A percentile compares a stretch with the other conserved stretches of the same genome.
phyloP scores from a whole-genome alignment of 2,797 vertebrate species.

The Enteromius afrohamiltoni region DNA sequence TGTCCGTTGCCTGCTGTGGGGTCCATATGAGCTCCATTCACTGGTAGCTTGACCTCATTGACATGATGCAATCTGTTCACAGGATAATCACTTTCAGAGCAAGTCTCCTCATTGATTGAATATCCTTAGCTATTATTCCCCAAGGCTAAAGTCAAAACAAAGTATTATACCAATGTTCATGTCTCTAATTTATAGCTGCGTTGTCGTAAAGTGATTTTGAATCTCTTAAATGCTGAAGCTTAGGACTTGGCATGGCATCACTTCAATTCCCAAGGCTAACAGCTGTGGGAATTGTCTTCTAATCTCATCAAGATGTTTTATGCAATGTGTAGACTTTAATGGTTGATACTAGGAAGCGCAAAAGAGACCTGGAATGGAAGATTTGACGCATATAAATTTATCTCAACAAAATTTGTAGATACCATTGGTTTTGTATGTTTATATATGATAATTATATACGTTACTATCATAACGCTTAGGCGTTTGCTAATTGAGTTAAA shows the following conservation, averaged over 20 bases:
- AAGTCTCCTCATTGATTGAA: conserved; percentile 47
- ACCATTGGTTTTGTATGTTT: background rate
- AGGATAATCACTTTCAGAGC: conserved; percentile 32
- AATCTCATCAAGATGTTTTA: conserved; percentile 9
- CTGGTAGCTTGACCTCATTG: conserved; percentile 46
- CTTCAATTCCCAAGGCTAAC: background rate
- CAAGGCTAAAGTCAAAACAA: conserved; percentile 10
- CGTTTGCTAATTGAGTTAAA: conserved; percentile 16
- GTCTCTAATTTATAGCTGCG: background rate
- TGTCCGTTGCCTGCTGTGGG: background rate
- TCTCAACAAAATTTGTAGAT: background rate
- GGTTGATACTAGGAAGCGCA: conserved; percentile 24
- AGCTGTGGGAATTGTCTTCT: conserved; percentile 11
- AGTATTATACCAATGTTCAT: background rate
- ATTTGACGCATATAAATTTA: background rate
- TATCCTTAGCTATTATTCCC: conserved; percentile 23
- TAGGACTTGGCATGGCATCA: conserved; percentile 12
- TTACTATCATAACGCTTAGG: background rate
- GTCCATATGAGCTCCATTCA: conserved; percentile 33
- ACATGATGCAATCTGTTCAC: conserved; percentile 54
- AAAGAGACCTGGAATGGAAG: background rate
- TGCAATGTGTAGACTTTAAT: conserved; percentile 33
- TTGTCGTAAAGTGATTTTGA: background rate
- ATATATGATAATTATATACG: background rate
- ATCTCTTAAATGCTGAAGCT: conserved; percentile 3